Evolutionary conservation across 2,888 invertebrate species (phyloP).

Genomic region (Oxyscelio sp.): DNA sequence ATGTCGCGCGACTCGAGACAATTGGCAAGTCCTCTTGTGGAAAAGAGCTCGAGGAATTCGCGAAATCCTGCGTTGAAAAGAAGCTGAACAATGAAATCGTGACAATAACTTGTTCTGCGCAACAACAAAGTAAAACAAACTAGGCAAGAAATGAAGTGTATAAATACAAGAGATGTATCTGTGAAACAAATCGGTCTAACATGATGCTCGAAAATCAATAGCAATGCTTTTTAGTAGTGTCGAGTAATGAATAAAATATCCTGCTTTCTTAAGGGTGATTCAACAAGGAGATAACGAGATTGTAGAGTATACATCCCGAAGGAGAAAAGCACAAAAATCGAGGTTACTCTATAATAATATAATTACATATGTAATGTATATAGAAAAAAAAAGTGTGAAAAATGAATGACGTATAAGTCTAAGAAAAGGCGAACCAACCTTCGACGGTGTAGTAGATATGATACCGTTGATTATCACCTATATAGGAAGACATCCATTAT

Average conservation of each 20-base stretch:
- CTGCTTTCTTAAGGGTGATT: conserved; percentile 68
- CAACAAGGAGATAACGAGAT: conserved; percentile 72
- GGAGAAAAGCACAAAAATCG: conserved; percentile 75
- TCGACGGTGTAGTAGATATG: conserved; percentile 75
- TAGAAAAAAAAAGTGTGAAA: conserved; percentile 69
- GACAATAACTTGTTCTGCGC: conserved; percentile 10
- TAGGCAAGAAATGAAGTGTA: conserved; percentile 40
- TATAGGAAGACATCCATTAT: conserved; percentile 75
- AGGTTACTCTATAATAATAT: conserved; percentile 69
- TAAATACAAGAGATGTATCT: conserved; percentile 51
- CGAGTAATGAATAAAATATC: conserved; percentile 72
- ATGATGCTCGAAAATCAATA: conserved; percentile 68
- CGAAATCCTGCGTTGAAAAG: conserved; percentile 25
- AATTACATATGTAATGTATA: conserved; percentile 49
- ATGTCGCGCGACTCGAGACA: background rate
- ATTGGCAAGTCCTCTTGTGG: background rate
- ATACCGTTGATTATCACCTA: conserved; percentile 75
- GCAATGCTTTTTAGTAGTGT: conserved; percentile 61
- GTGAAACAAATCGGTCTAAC: conserved; percentile 56
- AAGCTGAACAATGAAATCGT: conserved; percentile 23
- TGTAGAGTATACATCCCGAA: conserved; percentile 78
- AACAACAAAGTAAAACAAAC: conserved; percentile 50
- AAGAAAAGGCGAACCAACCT: conserved; percentile 77
- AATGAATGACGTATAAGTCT: conserved; percentile 75
- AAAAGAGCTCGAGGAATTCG: background rate